Evolutionary conservation across 2,888 invertebrate species (phyloP), one percentile per base, ranked within the genome.

Genomic region (Ichneumoninae sp.): DNA sequence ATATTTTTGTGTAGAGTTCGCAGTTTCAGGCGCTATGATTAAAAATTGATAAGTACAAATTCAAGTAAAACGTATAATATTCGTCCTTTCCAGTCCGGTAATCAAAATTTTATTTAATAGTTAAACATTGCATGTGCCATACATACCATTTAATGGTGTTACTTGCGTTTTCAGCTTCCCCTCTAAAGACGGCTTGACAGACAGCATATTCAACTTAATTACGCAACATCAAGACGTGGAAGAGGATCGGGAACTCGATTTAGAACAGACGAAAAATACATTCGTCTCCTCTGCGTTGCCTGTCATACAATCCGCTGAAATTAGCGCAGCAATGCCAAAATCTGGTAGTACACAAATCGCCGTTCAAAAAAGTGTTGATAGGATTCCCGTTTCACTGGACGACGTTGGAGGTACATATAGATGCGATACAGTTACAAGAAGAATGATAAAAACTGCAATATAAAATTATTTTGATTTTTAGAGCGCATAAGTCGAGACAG

Each of bases 191-290:
- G 44, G 26, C 22, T 72, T 69, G 60, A 62, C 69, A 13, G 70
- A 77, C 40, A 70, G 88, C 4, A 91, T 93, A 86, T 92, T 92
- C 47, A 89, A 88, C 84, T 88, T 91, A 44, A 90, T 93, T 26
- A 87, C 82, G 68, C 70, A 77, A 10, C 30, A 82, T 36, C 77
- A 83, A 33, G 84, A 87, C 74, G 80, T 66, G 16, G 89, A 87
- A 54, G 85, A 88, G 19, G 86, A 87, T 52, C 5, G 10, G 72
- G 44, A 70, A 26, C 36, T 62, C 81, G 6, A 70, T 52, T 60
- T 71, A 50, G 62, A 84, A 68, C 50, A 80, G 13, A 70, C 22
- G n/a, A 62, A n/a, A 19, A 40, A 66, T 16, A 0, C 47, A 30
- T 4, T 4, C 16, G 13, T 4, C 7, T 40, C 26, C 1, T 22